Conservation (phyloP, 2,113 vertebrate genomes). For the Nettapus auritus region DNA sequence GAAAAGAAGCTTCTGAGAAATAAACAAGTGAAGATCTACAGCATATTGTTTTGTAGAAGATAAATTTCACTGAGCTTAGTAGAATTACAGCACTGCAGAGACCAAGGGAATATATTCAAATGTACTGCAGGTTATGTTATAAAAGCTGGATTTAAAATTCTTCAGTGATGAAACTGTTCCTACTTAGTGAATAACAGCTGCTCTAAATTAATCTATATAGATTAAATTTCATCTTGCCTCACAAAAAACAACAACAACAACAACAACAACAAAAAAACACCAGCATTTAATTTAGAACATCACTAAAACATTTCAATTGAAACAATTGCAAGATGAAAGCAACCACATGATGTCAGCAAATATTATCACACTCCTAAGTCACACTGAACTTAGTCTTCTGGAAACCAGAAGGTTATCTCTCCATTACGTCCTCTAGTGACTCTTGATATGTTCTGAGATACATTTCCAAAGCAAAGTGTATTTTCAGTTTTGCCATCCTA, state of each 20-base stretch:
- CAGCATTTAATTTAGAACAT: constrained; percentile 49
- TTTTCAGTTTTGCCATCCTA: neutral
- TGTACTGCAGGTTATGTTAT: constrained; percentile 25
- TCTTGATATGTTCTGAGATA: neutral
- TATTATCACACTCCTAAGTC: constrained; percentile 41
- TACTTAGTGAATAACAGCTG: constrained; percentile 48
- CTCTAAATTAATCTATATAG: constrained; percentile 63
- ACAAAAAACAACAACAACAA: neutral
- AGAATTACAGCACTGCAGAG: constrained; percentile 46
- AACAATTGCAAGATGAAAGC: constrained; percentile 39
- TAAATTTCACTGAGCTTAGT: constrained; percentile 33
- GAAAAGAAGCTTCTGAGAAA: constrained; percentile 28
- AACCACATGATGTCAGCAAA: constrained; percentile 29
- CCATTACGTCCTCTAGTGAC: neutral
- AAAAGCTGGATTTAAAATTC: constrained; percentile 54
- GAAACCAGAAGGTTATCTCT: neutral
- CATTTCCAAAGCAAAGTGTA: neutral
- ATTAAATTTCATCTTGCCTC: constrained; percentile 48
- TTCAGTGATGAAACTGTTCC: constrained; percentile 35
- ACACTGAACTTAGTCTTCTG: neutral
- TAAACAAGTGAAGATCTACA: constrained; percentile 56
- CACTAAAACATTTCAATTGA: constrained; percentile 22
- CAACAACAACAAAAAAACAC: neutral
- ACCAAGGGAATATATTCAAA: constrained; percentile 40
- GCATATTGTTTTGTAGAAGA: neutral